Evolutionary conservation across 2,113 vertebrate genomes (phyloP).

Genomic region (Pterocles orientalis): DNA sequence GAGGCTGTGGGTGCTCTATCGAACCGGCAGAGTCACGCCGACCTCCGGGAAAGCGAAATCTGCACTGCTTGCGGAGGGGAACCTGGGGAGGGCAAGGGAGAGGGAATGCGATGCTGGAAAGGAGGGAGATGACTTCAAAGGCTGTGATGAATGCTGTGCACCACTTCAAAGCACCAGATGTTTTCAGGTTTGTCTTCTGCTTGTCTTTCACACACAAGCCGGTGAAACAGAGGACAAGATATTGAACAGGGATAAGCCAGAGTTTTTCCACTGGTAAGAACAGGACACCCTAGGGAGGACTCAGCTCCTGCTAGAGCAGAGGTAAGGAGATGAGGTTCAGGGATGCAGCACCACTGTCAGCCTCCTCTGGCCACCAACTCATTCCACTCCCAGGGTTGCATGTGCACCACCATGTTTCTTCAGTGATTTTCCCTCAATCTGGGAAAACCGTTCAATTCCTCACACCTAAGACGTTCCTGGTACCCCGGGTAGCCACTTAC

Average conservation of each 20-base stretch:
- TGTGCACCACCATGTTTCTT: rapidly evolving
- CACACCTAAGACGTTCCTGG: background rate
- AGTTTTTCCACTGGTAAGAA: background rate
- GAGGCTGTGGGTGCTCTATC: background rate
- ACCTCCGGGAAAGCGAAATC: background rate
- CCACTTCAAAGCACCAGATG: background rate
- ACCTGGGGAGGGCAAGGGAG: background rate
- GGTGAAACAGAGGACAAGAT: background rate
- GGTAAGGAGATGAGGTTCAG: background rate
- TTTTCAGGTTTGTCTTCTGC: background rate
- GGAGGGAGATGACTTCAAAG: background rate
- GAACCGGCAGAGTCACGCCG: background rate
- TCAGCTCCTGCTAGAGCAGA: background rate
- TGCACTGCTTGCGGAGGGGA: background rate
- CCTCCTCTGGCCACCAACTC: background rate
- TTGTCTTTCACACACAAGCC: background rate
- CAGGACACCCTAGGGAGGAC: background rate
- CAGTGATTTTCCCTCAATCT: background rate
- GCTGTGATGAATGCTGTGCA: background rate
- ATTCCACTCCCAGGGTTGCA: background rate
- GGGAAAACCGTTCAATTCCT: background rate
- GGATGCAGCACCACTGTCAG: background rate
- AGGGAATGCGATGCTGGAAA: background rate
- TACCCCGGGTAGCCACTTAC: conserved; percentile 64
- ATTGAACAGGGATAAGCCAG: background rate